These are phyloP conservation scores for Onychostoma macrolepis DNA, from an alignment of 2,113 vertebrate genomes.

Conservation along the genomic window DNA sequence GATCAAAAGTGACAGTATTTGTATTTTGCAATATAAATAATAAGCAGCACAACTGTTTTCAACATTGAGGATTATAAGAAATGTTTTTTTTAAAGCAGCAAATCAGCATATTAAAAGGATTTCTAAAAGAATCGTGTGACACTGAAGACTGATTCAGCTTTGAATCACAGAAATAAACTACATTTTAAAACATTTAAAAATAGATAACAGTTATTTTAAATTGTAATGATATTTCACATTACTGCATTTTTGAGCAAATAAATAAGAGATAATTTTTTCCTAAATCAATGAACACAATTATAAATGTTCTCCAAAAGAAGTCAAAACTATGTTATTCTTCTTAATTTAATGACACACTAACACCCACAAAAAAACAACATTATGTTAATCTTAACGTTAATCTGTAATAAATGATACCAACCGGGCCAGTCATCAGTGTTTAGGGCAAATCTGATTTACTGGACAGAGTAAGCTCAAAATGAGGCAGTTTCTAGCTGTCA, in stretches of 20 bases:
- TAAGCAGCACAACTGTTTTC: background rate
- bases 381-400: background rate
- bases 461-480: background rate
- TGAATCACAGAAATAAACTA: background rate
- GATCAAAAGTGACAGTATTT: background rate
- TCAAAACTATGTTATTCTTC: background rate
- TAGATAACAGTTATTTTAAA: no score
- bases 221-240: background rate
- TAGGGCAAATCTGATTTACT: constrained; percentile 11
- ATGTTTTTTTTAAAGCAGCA: background rate
- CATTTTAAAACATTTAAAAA: no score
- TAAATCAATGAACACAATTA: background rate
- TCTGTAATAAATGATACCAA: background rate
- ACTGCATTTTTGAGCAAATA: background rate
- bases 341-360: background rate
- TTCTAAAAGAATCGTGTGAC: background rate
- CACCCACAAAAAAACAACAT: background rate
- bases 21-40: no score
- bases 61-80: background rate
- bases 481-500: constrained; percentile 26
- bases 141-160: background rate
- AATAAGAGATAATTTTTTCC: no score
- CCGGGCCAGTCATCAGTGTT: background rate
- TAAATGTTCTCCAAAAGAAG: background rate
- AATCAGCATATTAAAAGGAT: background rate